A percentile compares a stretch with the other conserved stretches of the same genome.
Evolutionary conservation across 2,113 vertebrate species (phyloP).

Genomic region (Poeciliopsis prolifica): DNA sequence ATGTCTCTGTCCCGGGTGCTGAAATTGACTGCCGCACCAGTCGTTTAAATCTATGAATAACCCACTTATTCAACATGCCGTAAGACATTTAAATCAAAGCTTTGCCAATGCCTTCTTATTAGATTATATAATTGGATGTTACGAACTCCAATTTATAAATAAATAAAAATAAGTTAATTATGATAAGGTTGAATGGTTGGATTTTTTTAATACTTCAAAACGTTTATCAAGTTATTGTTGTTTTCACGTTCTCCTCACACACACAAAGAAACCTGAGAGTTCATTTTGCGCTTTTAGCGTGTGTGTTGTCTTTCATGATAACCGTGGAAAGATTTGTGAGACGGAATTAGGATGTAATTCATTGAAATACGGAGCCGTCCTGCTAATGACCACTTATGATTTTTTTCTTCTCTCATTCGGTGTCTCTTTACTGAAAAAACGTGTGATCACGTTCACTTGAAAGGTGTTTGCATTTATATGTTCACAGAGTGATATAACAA

Average conservation of each 20-base stretch:
- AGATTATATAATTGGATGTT: neutral
- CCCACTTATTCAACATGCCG: neutral
- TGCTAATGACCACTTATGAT: too few relatives aligned
- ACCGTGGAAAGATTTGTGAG: too few relatives aligned
- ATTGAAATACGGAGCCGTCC: too few relatives aligned
- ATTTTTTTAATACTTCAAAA: neutral
- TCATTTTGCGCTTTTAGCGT: too few relatives aligned
- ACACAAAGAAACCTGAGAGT: too few relatives aligned
- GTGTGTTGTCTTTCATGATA: too few relatives aligned
- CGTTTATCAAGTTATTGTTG: neutral
- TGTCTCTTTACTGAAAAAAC: neutral
- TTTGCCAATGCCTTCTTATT: neutral
- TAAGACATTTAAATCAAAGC: neutral
- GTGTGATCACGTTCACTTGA: neutral
- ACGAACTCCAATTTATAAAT: neutral
- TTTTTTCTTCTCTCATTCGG: neutral
- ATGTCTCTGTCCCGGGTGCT: neutral
- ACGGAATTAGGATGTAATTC: too few relatives aligned
- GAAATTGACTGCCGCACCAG: neutral
- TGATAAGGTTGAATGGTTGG: neutral
- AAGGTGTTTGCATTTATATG: too few relatives aligned
- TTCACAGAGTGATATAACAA: too few relatives aligned
- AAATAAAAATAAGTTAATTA: neutral
- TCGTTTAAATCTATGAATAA: neutral
- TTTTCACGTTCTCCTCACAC: neutral